Evolutionary conservation across 2,113 vertebrate genomes (phyloP).

Genomic region (Brachyhypopomus gauderio): DNA sequence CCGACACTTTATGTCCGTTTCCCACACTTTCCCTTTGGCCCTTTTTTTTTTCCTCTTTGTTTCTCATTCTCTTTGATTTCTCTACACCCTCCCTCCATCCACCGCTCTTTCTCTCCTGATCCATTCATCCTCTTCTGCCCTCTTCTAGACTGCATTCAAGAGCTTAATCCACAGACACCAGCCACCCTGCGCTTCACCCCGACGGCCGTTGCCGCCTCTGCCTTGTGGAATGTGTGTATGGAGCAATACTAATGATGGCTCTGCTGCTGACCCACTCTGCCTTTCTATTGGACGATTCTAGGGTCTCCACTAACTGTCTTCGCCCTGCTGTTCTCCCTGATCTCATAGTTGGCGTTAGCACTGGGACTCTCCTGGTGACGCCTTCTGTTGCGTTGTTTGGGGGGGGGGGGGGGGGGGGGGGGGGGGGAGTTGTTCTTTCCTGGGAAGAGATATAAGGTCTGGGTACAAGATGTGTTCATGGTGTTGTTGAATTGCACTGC

Average conservation of each 20-base stretch:
- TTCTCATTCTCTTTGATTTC: constrained; percentile 35
- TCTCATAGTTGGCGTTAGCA: constrained; percentile 1
- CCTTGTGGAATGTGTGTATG: constrained; percentile 36
- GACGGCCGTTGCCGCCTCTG: constrained; percentile 33
- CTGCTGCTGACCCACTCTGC: constrained; percentile 10
- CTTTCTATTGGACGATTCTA: neutral
- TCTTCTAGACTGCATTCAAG: constrained; percentile 54
- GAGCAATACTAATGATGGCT: constrained; percentile 40
- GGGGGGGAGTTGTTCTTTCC: neutral
- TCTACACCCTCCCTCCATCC: constrained; percentile 28
- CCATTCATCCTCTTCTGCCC: constrained; percentile 36
- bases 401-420: no score
- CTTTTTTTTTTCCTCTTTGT: neutral
- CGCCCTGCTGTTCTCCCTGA: constrained; percentile 11
- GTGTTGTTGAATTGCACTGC: neutral
- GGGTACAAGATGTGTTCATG: constrained; percentile 7
- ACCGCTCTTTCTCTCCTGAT: constrained; percentile 20
- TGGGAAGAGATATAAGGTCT: neutral
- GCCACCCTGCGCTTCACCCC: constrained; percentile 38
- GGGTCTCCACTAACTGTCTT: constrained; percentile 14
- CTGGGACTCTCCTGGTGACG: neutral
- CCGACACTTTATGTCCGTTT: constrained; percentile 5
- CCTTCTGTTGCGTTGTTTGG: neutral
- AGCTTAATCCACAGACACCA: constrained; percentile 35
- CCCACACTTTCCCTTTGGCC: constrained; percentile 18